A percentile compares a stretch with the other conserved stretches of the same genome.
phyloP scores from a whole-genome alignment of 2,113 vertebrate species.

The Pomatostomus ruficeps region DNA sequence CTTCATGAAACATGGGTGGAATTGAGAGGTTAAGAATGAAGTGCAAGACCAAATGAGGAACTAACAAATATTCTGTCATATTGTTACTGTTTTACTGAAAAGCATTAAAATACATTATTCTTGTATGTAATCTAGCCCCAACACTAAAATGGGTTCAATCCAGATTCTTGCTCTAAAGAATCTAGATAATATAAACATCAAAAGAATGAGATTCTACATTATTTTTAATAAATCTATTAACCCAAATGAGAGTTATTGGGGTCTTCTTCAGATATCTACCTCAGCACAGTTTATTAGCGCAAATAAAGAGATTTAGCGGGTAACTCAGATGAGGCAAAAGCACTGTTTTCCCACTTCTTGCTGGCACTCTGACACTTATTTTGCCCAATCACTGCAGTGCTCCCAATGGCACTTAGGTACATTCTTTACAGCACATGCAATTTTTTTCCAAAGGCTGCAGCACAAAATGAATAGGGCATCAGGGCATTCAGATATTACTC shows the following conservation, averaged over 20 bases:
- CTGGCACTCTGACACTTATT: not conserved
- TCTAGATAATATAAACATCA: not conserved
- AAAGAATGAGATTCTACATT: not conserved
- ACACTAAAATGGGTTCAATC: not conserved
- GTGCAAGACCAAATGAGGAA: conserved; percentile 41
- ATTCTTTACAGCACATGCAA: not conserved
- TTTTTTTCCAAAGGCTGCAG: not conserved
- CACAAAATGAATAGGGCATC: not conserved
- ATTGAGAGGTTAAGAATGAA: conserved; percentile 30
- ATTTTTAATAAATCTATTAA: not conserved
- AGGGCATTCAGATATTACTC: not conserved
- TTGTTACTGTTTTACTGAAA: conserved; percentile 17
- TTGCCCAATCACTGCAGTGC: not conserved
- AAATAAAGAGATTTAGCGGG: not conserved
- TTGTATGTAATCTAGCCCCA: not conserved
- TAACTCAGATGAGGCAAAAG: not conserved
- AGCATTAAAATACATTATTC: conserved; percentile 49
- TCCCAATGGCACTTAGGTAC: not conserved
- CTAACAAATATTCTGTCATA: conserved; percentile 16
- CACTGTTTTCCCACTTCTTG: not conserved
- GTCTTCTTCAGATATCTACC: not conserved
- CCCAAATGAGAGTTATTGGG: not conserved
- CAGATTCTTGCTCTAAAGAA: accelerated
- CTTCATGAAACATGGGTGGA: conserved; percentile 25
- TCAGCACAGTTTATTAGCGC: not conserved